Evolutionary conservation across 2,888 invertebrate species (phyloP).

Genomic region (Xestia xanthographa): DNA sequence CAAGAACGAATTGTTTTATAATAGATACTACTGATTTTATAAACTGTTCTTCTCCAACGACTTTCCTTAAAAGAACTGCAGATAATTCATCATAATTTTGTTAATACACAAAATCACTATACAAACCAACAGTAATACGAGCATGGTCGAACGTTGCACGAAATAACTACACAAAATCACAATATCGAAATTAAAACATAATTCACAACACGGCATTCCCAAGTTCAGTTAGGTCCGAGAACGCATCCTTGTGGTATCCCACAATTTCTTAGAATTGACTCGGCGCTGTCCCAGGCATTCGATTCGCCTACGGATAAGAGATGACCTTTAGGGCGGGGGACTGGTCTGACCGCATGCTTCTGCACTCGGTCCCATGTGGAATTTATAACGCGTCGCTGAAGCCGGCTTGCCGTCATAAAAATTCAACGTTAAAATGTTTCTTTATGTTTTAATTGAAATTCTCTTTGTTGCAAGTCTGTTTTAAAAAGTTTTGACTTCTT

Average conservation of each 20-base stretch:
- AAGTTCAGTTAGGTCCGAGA: constrained; percentile 57
- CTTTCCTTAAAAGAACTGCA: background rate
- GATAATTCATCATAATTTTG: background rate
- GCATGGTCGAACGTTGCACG: background rate
- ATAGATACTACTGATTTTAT: constrained; percentile 18
- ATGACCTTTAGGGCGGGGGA: constrained; percentile 86
- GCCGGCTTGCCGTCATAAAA: constrained; percentile 73
- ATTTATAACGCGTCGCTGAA: constrained; percentile 76
- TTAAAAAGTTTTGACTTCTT: constrained; percentile 24
- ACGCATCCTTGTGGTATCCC: constrained; percentile 61
- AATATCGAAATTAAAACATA: constrained; percentile 38
- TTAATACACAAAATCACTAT: background rate
- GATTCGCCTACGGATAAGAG: constrained; percentile 84
- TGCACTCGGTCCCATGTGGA: constrained; percentile 73
- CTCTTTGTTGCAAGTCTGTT: constrained; percentile 44
- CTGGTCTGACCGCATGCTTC: constrained; percentile 87
- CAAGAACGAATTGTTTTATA: constrained; percentile 44
- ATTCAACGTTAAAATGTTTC: constrained; percentile 70
- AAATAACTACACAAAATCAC: background rate
- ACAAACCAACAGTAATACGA: background rate
- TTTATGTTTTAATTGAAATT: constrained; percentile 63
- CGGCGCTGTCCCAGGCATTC: constrained; percentile 74
- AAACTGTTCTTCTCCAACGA: constrained; percentile 12
- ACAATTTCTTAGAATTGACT: constrained; percentile 55
- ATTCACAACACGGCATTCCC: constrained; percentile 29